Conservation (phyloP, 2,888 invertebrate genomes). For the Tipula confusa region DNA sequence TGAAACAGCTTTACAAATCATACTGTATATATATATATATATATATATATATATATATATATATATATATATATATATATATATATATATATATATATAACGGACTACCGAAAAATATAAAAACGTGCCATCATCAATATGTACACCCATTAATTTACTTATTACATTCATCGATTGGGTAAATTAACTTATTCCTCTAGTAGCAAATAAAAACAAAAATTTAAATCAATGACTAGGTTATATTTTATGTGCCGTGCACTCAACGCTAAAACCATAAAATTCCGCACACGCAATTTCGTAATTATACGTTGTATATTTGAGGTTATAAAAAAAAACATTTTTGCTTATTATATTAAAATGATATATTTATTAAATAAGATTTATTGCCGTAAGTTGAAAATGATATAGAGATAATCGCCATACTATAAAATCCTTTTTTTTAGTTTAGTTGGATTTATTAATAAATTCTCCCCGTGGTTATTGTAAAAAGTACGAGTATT, state of each 20-base stretch:
- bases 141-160: not conserved
- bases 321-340: not conserved
- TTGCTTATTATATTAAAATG: not conserved
- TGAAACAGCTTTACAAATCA: no score
- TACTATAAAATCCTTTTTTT: not conserved
- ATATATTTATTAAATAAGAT: not conserved
- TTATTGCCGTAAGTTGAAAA: not conserved
- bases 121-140: constrained; percentile 9
- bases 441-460: not conserved
- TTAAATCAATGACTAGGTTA: not conserved
- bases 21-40: no score
- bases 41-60: no score
- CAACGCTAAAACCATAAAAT: not conserved
- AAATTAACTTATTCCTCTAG: not conserved
- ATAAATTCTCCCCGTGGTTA: not conserved
- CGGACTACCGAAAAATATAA: not conserved
- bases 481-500: not conserved
- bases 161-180: not conserved
- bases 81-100: no score
- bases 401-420: not conserved
- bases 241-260: not conserved
- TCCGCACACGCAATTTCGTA: not conserved
- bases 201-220: not conserved
- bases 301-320: not conserved
- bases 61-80: no score